Conservation (phyloP, 2,888 invertebrate genomes). For the Lithophane leautieri region DNA sequence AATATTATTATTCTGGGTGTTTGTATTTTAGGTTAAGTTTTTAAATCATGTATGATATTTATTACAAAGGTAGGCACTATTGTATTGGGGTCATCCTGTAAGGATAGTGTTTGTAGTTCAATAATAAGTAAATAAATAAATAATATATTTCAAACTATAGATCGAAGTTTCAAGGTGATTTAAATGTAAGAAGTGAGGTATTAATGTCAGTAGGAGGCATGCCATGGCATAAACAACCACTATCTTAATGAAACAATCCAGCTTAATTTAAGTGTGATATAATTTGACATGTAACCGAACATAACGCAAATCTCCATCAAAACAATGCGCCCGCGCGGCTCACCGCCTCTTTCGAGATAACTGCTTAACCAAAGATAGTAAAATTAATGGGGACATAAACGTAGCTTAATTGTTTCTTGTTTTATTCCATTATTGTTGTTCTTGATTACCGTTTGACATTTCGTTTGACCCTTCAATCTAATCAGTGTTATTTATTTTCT, state of each 20-base stretch:
- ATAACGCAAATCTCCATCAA: constrained; percentile 59
- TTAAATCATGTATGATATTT: no score
- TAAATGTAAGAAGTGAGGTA: constrained; percentile 1
- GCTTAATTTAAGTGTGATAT: constrained; percentile 42
- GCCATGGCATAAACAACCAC: constrained; percentile 22
- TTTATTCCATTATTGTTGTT: constrained; percentile 84
- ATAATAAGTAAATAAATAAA: no score
- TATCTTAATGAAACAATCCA: constrained; percentile 26
- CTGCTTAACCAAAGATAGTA: constrained; percentile 65
- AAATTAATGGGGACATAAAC: constrained; percentile 71
- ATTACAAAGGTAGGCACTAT: no score
- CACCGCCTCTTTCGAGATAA: constrained; percentile 54
- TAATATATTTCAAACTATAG: neutral
- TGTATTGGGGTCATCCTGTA: no score
- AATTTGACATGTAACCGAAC: constrained; percentile 44
- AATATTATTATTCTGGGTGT: no score
- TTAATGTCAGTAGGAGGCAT: constrained; percentile 14
- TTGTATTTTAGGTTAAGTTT: no score
- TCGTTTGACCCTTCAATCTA: constrained; percentile 75
- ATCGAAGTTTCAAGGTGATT: constrained; percentile 11
- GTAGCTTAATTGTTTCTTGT: constrained; percentile 81
- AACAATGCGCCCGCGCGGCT: constrained; percentile 53
- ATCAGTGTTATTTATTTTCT: constrained; percentile 83
- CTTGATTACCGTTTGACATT: constrained; percentile 77
- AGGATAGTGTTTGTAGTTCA: no score